Conservation (phyloP, 2,888 invertebrate species). For the Dynastes tityus region DNA sequence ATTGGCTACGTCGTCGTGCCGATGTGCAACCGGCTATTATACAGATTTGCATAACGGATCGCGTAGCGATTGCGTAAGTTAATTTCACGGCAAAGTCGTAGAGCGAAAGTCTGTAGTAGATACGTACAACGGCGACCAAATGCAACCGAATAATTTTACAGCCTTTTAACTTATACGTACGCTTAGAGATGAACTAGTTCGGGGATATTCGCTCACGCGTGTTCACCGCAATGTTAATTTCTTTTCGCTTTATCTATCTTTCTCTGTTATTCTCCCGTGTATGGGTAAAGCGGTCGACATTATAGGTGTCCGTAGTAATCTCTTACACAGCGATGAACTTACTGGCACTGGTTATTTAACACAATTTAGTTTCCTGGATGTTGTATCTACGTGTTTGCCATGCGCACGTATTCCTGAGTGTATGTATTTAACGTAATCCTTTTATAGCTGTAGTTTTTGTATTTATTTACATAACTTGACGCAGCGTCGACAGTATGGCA, state of each 20-base stretch:
- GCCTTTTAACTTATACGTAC: not conserved
- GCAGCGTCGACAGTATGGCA: not conserved
- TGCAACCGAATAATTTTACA: not conserved
- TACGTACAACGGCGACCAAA: too few species aligned
- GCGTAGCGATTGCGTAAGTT: constrained; percentile 37
- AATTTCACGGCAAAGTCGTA: constrained; percentile 43
- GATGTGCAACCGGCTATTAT: constrained; percentile 38
- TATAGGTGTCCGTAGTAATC: constrained; percentile 21
- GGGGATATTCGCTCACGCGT: too few species aligned
- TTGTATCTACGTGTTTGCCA: constrained; percentile 7
- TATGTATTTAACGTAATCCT: constrained; percentile 22
- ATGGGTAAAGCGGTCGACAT: not conserved
- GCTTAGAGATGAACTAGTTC: not conserved
- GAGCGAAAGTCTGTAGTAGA: constrained; percentile 24
- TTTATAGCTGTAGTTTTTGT: constrained; percentile 14
- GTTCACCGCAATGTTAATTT: not conserved
- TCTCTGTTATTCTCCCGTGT: constrained; percentile 2
- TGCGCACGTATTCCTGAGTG: not conserved
- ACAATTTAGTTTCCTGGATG: constrained; percentile 44
- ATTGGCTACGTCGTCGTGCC: constrained; percentile 30
- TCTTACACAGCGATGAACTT: constrained; percentile 35
- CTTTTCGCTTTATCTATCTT: not conserved
- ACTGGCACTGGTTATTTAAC: constrained; percentile 38
- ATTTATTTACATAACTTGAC: not conserved
- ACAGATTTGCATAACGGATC: constrained; percentile 45